phyloP scores from a whole-genome alignment of 2,888 invertebrate species.

The Monochamus alternatus region DNA sequence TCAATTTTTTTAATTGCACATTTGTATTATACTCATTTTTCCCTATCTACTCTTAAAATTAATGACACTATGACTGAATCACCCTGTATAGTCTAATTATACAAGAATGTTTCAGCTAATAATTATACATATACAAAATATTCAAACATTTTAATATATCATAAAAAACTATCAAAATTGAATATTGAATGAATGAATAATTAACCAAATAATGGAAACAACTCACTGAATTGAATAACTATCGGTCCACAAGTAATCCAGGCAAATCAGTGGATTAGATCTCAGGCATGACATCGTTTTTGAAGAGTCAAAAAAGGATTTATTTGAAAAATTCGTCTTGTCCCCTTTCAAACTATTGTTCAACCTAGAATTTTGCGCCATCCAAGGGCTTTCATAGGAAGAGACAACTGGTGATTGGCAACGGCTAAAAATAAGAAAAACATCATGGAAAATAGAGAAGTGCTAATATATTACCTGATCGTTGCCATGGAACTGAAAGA shows the following conservation, averaged over 20 bases:
- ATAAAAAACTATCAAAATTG: neutral
- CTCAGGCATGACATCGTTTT: conserved; percentile 61
- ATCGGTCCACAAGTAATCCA: conserved; percentile 94
- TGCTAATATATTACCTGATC: conserved; percentile 66
- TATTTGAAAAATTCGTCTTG: conserved; percentile 65
- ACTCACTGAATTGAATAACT: conserved; percentile 66
- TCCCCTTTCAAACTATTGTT: conserved; percentile 49
- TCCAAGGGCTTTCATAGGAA: conserved; percentile 62
- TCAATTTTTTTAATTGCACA: too few species aligned
- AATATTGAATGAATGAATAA: neutral
- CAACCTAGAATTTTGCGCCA: conserved; percentile 60
- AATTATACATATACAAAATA: too few species aligned
- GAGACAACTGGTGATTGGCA: conserved; percentile 71
- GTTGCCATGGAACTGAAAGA: conserved; percentile 73
- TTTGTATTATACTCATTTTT: too few species aligned
- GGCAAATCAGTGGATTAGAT: conserved; percentile 87
- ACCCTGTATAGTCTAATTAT: too few species aligned
- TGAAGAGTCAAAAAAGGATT: conserved; percentile 62
- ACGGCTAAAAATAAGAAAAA: conserved; percentile 65
- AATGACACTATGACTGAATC: too few species aligned
- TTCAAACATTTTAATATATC: neutral
- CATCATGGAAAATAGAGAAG: neutral
- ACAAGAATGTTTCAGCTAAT: too few species aligned
- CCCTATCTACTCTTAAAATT: too few species aligned
- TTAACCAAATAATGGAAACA: conserved; percentile 4